Percentiles rank a stretch among this genome's conserved stretches.
Evolutionary conservation across 1,140 invertebrate genomes (phyloP).

Genomic region (Zaprionus lachaisei): DNA sequence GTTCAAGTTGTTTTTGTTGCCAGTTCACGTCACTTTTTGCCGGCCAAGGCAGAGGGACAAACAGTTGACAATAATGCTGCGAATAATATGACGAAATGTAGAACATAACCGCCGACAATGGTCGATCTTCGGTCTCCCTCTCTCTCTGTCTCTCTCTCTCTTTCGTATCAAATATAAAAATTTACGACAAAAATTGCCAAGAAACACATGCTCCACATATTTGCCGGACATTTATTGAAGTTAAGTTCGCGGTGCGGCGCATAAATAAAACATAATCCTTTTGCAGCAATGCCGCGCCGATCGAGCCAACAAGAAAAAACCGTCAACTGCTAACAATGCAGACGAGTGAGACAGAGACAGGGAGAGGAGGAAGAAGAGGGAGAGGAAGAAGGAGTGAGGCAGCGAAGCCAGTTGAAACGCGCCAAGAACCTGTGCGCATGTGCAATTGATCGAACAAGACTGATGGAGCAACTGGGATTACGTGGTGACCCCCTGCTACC

Average conservation of each 20-base stretch:
- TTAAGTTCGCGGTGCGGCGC: slow-evolving; percentile 80
- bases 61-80: slow-evolving; percentile 82
- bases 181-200: slow-evolving; percentile 83
- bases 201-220: slow-evolving; percentile 85
- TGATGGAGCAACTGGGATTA: slow-evolving; percentile 83
- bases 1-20: slow-evolving; percentile 8
- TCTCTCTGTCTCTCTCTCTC: neutral
- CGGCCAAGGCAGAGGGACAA: slow-evolving; percentile 15
- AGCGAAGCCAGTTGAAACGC: slow-evolving; percentile 19
- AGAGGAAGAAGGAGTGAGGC: neutral
- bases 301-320: slow-evolving; percentile 32
- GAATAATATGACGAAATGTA: slow-evolving; percentile 84
- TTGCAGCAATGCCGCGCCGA: slow-evolving; percentile 50
- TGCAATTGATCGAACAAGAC: slow-evolving; percentile 84
- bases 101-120: slow-evolving; percentile 77
- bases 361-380: slow-evolving; percentile 5
- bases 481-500: slow-evolving; percentile 45
- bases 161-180: slow-evolving; percentile 75
- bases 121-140: slow-evolving; percentile 3
- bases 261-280: slow-evolving; percentile 84
- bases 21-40: slow-evolving; percentile 60
- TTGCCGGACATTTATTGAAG: slow-evolving; percentile 84
- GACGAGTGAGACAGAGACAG: neutral
- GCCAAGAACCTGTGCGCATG: slow-evolving; percentile 75
- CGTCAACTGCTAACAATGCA: slow-evolving; percentile 65